phyloP scores from a whole-genome alignment of 1,140 invertebrate genomes.

The Littorina saxatilis region DNA sequence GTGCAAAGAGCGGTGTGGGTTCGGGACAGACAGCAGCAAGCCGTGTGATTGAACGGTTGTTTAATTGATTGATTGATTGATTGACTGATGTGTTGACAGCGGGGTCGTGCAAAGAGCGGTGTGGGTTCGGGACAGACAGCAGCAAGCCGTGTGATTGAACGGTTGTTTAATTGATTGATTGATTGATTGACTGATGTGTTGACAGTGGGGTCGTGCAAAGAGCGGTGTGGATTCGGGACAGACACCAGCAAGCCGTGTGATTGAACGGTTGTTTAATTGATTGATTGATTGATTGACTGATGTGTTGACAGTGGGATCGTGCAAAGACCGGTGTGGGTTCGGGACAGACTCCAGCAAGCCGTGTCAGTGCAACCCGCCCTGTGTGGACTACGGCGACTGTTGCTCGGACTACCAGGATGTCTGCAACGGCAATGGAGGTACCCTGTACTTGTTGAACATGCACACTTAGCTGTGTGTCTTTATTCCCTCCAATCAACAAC shows the following conservation, averaged over 20 bases:
- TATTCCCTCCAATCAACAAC: background rate
- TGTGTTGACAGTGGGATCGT: background rate
- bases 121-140: too few relatives aligned
- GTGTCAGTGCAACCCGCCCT: slow-evolving; percentile 54
- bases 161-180: background rate
- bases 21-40: too few relatives aligned
- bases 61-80: too few relatives aligned
- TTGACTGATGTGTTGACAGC: too few relatives aligned
- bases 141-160: background rate
- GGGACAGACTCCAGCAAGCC: slow-evolving; percentile 20
- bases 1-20: too few relatives aligned
- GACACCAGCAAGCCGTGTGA: background rate
- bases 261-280: background rate
- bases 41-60: too few relatives aligned
- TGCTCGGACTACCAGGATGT: slow-evolving; percentile 44
- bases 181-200: background rate
- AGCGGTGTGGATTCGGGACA: background rate
- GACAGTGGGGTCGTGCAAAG: background rate
- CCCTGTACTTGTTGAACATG: background rate
- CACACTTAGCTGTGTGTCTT: too few relatives aligned
- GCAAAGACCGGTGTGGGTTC: slow-evolving; percentile 38
- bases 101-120: too few relatives aligned
- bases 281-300: background rate
- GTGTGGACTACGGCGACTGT: slow-evolving; percentile 44
- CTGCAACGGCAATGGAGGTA: slow-evolving; percentile 5